These are phyloP conservation scores for Ibidorhyncha struthersii DNA, from an alignment of 2,113 vertebrate species.

Conservation along the genomic window DNA sequence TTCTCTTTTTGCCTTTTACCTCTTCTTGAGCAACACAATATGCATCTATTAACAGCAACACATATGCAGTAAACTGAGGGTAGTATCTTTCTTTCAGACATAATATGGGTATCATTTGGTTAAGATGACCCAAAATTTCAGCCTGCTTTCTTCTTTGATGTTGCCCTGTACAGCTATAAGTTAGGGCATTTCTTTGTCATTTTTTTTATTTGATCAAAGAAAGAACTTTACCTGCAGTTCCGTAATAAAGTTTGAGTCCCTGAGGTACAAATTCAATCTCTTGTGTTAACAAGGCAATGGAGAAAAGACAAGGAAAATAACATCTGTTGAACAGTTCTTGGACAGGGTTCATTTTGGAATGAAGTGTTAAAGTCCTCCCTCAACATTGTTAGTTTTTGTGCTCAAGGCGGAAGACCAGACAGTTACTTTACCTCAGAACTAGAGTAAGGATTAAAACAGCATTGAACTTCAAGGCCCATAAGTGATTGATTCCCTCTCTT, in stretches of 20 bases:
- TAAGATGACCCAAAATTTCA: background rate
- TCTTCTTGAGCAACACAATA: background rate
- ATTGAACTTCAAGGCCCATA: background rate
- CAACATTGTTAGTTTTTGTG: background rate
- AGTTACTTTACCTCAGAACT: background rate
- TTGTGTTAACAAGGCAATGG: conserved; percentile 35
- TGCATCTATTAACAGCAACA: background rate
- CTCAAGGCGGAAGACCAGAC: background rate
- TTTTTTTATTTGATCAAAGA: conserved; percentile 13
- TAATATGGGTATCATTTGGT: background rate
- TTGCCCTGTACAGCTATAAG: background rate
- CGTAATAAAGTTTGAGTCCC: background rate
- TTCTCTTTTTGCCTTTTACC: background rate
- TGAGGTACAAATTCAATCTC: conserved; percentile 34
- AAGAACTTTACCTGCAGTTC: conserved; percentile 11
- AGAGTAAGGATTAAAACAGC: background rate
- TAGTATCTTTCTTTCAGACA: background rate
- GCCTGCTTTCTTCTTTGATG: background rate
- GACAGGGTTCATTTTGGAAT: background rate
- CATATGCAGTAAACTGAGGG: background rate
- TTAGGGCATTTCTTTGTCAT: background rate
- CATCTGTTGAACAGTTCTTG: conserved; percentile 25
- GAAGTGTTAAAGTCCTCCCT: background rate
- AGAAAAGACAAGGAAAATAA: conserved; percentile 41
- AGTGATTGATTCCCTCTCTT: background rate